Base-by-base conservation (phyloP, 2,113 vertebrate genomes). In the Myotis davidii region DNA sequence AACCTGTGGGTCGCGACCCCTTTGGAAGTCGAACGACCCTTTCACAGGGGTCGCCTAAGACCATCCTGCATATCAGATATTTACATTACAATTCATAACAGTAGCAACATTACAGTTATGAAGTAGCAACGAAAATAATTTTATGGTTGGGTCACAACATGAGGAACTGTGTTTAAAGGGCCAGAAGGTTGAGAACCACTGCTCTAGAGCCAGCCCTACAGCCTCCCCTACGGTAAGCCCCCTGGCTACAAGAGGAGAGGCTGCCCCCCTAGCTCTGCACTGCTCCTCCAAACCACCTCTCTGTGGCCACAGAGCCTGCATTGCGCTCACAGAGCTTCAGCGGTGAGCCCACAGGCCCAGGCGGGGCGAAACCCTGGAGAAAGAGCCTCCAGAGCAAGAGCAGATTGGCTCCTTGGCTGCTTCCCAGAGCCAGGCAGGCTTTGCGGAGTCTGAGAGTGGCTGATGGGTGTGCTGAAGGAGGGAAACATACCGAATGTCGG, bases 221-320 rank as follows among this genome's bases (percentile, higher is more conserved):
- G 59, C 42, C 70, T 89, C 81, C 37, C 76, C 87, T 90, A 3
- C 20, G 34, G 37, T 56, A 6, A 7, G 54, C 82, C 69, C 88
- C 94, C 92, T 96, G 97, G 95, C 90, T 95, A 32, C 23, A 61
- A 82, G 88, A 93, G 61, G 88, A 76, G 82, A 76, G 73, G 52
- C 59, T 72, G 65, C 56, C 76, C 64, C 7, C 4, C 45, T 45
- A 65, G 89, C 81, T 95, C 84, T 61, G 69, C n/a, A 78, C n/a
- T 5, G 48, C 54, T 92, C 78, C 78, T 70, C 64, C 29, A 17
- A 29, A 39, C 69, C 67, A 76, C 54, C 56, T 83, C n/a, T 42
- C 64, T 89, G 88, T 0, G 0, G 52, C 34, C 69, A n/a, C 48
- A 11, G 72, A 90, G 67, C 83, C 83, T 45, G n/a, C 59, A 23